Evolutionary conservation across 23 tunicate species (phyloP), one percentile per base, ranked within the genome.

Genomic region (Phallusia fumigata): DNA sequence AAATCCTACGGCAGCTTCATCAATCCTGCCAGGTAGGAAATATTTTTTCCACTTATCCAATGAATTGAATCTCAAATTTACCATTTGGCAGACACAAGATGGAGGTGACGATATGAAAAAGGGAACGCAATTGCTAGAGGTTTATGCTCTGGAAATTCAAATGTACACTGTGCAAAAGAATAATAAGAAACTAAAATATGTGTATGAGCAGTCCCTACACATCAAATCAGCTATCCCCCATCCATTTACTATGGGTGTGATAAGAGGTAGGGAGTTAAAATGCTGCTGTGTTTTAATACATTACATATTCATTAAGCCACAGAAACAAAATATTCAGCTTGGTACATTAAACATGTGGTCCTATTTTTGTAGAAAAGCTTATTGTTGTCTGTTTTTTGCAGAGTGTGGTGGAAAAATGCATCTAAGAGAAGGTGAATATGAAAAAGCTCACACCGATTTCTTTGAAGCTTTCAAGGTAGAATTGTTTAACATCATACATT

Each of bases 341-440:
- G n/a, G n/a, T n/a, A n/a, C n/a, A n/a, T n/a, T n/a, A n/a, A n/a
- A n/a, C n/a, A n/a, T n/a, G n/a, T n/a, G n/a, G n/a, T n/a, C n/a
- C n/a, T n/a, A n/a, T n/a, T n/a, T n/a, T n/a, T n/a, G n/a, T n/a
- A n/a, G n/a, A n/a, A n/a, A n/a, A n/a, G n/a, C n/a, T n/a, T n/a
- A 30, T 74, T 32, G 11, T 32, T 40, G 3, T 32, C 30, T 50
- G 53, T 18, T 40, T 34, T 81, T 44, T 88, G n/a, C 80, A 93
- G 99, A 95, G 51, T 95, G 99, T 73, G 99, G 99, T n/a, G 99
- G 99, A 15, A 95, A 95, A 76, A 95, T 95, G 99, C 99, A 95
- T 81, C 81, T 95, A 49, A 74, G 95, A 47, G 99, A 95, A 76
- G 92, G 92, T 0, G 95, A 95, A 76, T 95, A 90, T 81, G 99